Conservation (phyloP, 1,140 invertebrate genomes). For the Drosophila auraria region DNA sequence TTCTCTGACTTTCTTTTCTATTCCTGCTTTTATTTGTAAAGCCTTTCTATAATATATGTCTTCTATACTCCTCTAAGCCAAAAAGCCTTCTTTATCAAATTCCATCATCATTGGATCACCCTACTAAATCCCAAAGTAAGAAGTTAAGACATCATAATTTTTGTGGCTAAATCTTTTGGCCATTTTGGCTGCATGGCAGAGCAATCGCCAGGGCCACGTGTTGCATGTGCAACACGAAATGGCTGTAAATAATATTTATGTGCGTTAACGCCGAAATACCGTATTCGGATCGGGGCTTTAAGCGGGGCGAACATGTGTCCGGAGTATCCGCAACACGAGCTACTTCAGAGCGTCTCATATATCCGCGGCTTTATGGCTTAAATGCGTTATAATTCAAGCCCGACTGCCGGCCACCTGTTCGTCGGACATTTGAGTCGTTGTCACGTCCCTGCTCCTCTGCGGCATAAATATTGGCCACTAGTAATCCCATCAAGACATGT, state of each 20-base stretch:
- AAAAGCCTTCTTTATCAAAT: too few species aligned
- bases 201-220: slow-evolving; percentile 63
- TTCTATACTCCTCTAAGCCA: too few species aligned
- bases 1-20: too few species aligned
- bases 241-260: slow-evolving; percentile 79
- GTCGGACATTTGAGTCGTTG: slow-evolving; percentile 54
- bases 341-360: slow-evolving; percentile 73
- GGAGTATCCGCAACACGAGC: slow-evolving; percentile 60
- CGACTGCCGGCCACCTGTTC: slow-evolving; percentile 42
- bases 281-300: slow-evolving; percentile 33
- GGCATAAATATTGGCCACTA: slow-evolving; percentile 36
- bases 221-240: slow-evolving; percentile 77
- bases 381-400: slow-evolving; percentile 74
- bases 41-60: too few species aligned
- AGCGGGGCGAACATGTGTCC: slow-evolving; percentile 24
- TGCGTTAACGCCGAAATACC: slow-evolving; percentile 55
- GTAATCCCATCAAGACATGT: slow-evolving; percentile 8
- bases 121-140: slow-evolving; percentile 21
- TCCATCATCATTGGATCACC: slow-evolving; percentile 33
- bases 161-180: slow-evolving; percentile 46
- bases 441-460: slow-evolving; percentile 47
- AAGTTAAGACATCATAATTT: slow-evolving; percentile 16
- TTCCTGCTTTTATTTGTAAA: not conserved
- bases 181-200: slow-evolving; percentile 44
- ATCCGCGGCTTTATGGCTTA: slow-evolving; percentile 68